phyloP scores from a whole-genome alignment of 2,113 vertebrate genomes.

The Ameiurus melas region DNA sequence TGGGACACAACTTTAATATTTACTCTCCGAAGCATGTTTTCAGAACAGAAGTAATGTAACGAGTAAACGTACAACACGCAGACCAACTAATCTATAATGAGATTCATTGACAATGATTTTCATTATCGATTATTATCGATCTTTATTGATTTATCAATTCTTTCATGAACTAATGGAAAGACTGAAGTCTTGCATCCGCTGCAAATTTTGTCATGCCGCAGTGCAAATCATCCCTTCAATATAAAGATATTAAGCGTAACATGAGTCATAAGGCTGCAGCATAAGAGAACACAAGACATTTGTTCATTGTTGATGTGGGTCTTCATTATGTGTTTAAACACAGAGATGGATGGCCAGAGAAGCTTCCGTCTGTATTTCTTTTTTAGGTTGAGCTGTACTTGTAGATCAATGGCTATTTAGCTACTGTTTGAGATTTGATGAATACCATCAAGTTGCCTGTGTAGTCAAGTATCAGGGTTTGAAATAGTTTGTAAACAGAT shows the following conservation, averaged over 20 bases:
- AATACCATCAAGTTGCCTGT: neutral
- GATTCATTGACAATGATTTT: no score
- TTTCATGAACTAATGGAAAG: conserved; percentile 5
- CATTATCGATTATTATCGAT: no score
- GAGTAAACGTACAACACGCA: no score
- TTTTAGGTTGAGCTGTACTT: neutral
- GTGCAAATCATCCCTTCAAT: neutral
- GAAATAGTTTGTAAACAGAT: neutral
- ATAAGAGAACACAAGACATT: neutral
- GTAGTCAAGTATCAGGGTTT: neutral
- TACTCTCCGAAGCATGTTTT: no score
- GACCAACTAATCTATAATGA: no score
- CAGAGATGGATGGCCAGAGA: neutral
- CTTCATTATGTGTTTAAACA: neutral
- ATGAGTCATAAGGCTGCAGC: neutral
- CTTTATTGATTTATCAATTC: neutral
- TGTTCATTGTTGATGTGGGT: neutral
- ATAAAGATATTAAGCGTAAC: neutral
- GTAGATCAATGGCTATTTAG: neutral
- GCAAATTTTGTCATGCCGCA: neutral
- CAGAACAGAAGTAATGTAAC: no score
- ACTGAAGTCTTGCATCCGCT: conserved; percentile 62
- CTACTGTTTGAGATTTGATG: neutral
- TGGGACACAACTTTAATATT: no score
- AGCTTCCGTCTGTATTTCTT: neutral